These are phyloP conservation scores for Enteromius unitaeniatus DNA, from an alignment of 2,797 vertebrate genomes.

Conservation along the genomic window DNA sequence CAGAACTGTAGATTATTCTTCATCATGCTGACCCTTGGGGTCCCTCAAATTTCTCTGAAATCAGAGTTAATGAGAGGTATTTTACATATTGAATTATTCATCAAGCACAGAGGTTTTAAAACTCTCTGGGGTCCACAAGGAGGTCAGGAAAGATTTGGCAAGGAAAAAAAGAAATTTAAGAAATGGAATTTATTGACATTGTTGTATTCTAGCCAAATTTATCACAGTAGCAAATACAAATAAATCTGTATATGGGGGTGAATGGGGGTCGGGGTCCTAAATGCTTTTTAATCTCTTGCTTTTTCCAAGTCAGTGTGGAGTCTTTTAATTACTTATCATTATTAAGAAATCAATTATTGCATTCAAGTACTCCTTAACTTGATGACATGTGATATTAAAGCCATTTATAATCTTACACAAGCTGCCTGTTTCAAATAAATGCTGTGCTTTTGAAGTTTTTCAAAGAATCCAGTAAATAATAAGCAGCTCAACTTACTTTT, in stretches of 20 bases:
- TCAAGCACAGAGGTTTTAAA: slow-evolving; percentile 1
- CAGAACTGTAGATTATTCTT: neutral
- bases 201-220: neutral
- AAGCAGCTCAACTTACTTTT: no score
- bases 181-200: neutral
- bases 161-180: neutral
- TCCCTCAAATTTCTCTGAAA: slow-evolving; percentile 1
- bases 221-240: neutral
- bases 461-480: no score
- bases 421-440: no score
- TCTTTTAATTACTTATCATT: no score
- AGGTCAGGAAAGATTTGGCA: neutral
- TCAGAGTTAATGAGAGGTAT: neutral
- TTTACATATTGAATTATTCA: slow-evolving; percentile 21
- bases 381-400: no score
- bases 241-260: neutral
- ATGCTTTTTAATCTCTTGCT: no score
- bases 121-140: neutral
- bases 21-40: neutral
- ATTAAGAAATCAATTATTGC: no score
- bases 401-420: no score
- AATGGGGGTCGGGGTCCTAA: no score
- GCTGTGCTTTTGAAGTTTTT: no score
- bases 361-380: no score
- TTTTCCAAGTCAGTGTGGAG: no score